Base-by-base conservation (phyloP, 1,140 invertebrate genomes). In the Micrasema longulum region DNA sequence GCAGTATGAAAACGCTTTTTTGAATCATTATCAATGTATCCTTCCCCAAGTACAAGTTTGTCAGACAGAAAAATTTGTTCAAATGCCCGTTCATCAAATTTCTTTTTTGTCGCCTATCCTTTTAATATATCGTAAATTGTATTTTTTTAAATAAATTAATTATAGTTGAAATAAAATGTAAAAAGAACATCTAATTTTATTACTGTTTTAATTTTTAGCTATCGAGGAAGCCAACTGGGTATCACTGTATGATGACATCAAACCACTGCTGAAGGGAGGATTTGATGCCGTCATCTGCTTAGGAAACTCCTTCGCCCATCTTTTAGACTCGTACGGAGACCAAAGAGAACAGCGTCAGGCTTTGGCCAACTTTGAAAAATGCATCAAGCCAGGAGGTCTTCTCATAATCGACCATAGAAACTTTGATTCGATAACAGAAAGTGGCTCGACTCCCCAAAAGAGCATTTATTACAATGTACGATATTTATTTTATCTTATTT, bases 391-490 rank as follows among this genome's bases (percentile, higher is more conserved):
- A 0, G 93, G 93, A n/a, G 94, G 94, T 0, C 84, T 95, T 20
- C 80, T 96, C 16, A 78, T 95, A 16, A 95, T 96, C 64, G 94
- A 96, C 81, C 94, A 96, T 77, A 88, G 94, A 76, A 96, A 96
- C 81, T 95, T 95, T 74, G 94, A 96, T 78, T 87, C 91, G 47
- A 88, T 95, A 35, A 87, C 89, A 47, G 81, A 80, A 18, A 88
- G 85, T 16, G 93, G 93, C 1, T 80, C 85, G 9, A 92, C 92
- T 0, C 93, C 93, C 1, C 82, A 89, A 7, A 92, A 93, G 79
- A 93, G 91, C 75, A 91, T 96, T 77, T 96, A 95, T 82, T 96
- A 96, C 77, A 95, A 94, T 79, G 94, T 95, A 85, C 91, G 89
- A 35, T 52, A 48, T 52, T 1, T n/a, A 2, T 16, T 45, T 45